These are phyloP conservation scores for Glossophaga mutica DNA, from an alignment of 2,797 vertebrate species.

Conservation along the genomic window DNA sequence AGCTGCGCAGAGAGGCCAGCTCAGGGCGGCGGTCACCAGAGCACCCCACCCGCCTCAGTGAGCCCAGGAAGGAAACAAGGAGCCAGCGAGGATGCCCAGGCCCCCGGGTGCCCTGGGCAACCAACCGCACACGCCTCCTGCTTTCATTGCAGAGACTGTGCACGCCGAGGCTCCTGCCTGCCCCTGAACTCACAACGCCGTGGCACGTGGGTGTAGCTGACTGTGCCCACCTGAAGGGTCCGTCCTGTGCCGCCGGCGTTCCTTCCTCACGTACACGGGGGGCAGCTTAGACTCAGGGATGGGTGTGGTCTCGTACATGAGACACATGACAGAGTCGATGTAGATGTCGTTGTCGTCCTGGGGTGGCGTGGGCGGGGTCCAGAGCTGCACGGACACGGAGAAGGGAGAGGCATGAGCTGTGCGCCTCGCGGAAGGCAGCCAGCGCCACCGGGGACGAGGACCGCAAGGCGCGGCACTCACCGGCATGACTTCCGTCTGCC, in stretches of 20 bases:
- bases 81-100: accelerated
- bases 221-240: conserved; percentile 82
- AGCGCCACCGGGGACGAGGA: not conserved
- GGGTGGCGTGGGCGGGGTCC: conserved; percentile 92
- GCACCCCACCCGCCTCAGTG: accelerated
- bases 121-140: not conserved
- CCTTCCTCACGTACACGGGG: conserved; percentile 89
- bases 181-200: accelerated
- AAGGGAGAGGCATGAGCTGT: not conserved
- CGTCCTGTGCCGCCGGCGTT: conserved; percentile 88
- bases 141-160: accelerated
- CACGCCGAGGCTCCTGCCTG: accelerated
- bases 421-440: accelerated
- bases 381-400: conserved; percentile 81
- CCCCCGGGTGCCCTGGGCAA: accelerated
- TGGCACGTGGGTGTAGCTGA: accelerated
- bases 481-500: conserved; percentile 92
- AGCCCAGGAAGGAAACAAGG: accelerated
- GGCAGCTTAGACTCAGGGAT: conserved; percentile 92
- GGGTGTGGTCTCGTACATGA: conserved; percentile 89
- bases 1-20: conserved; percentile 62
- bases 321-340: conserved; percentile 91
- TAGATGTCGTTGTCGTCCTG: conserved; percentile 92
- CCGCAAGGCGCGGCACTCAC: conserved; percentile 76
- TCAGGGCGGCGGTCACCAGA: not conserved